Evolutionary conservation across 2,113 vertebrate genomes (phyloP).

Genomic region (Lepus timidus): DNA sequence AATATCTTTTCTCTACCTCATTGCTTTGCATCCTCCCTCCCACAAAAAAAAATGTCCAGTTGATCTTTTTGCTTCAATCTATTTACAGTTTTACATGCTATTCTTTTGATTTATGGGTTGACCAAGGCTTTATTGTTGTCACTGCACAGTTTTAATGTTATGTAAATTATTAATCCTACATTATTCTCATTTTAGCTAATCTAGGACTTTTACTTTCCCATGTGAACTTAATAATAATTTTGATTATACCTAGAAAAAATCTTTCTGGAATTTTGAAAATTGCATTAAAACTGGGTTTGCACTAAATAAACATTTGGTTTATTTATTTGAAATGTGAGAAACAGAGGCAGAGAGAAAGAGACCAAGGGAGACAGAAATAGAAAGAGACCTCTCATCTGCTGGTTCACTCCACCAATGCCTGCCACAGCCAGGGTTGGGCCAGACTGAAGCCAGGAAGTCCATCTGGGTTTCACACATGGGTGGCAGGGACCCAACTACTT

Average conservation of each 20-base stretch:
- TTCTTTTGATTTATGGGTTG: too few relatives aligned
- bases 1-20: neutral
- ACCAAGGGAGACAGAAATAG: too few relatives aligned
- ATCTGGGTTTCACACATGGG: too few relatives aligned
- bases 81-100: neutral
- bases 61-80: neutral
- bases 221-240: neutral
- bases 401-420: too few relatives aligned
- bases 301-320: neutral
- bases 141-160: neutral
- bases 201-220: neutral
- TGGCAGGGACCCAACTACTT: too few relatives aligned
- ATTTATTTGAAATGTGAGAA: too few relatives aligned
- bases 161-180: neutral
- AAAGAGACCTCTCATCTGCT: too few relatives aligned
- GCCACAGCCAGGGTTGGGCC: too few relatives aligned
- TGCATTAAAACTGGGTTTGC: neutral
- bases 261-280: neutral
- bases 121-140: neutral
- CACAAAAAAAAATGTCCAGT: neutral
- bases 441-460: too few relatives aligned
- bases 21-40: neutral
- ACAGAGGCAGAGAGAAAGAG: too few relatives aligned
- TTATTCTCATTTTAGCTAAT: neutral
- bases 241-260: neutral